Evolutionary conservation across 2,888 invertebrate species (phyloP).

Genomic region (Hydropsyche betteni): DNA sequence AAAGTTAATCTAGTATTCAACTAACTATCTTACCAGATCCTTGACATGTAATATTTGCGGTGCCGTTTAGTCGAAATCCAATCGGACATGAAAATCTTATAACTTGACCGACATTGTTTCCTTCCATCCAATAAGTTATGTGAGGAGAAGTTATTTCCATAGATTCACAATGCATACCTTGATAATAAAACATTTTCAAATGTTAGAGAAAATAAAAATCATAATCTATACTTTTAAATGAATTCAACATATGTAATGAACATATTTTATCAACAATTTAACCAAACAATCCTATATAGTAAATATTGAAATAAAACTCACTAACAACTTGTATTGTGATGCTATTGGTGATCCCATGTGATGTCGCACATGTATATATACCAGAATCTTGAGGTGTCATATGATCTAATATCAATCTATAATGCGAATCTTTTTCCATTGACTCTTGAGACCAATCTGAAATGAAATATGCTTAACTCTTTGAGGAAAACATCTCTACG

Average conservation of each 20-base stretch:
- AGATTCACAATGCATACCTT: slow-evolving; percentile 72
- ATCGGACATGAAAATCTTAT: slow-evolving; percentile 79
- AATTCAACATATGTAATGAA: no score
- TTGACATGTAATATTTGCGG: slow-evolving; percentile 81
- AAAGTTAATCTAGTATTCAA: neutral
- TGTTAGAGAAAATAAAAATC: no score
- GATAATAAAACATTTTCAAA: neutral
- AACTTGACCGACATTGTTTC: slow-evolving; percentile 79
- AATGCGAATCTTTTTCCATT: slow-evolving; percentile 82
- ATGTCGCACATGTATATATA: slow-evolving; percentile 84
- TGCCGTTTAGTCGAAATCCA: slow-evolving; percentile 82
- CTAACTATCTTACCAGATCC: slow-evolving; percentile 70
- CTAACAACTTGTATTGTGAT: slow-evolving; percentile 79
- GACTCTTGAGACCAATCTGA: slow-evolving; percentile 61
- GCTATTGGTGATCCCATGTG: slow-evolving; percentile 81
- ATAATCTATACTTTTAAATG: no score
- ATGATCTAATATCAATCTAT: slow-evolving; percentile 82
- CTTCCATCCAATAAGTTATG: slow-evolving; percentile 77
- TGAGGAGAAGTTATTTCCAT: slow-evolving; percentile 70
- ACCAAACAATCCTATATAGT: neutral
- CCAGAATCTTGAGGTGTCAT: slow-evolving; percentile 86
- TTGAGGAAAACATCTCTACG: neutral
- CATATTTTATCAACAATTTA: neutral
- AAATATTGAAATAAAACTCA: slow-evolving; percentile 61
- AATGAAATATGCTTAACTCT: no score